A percentile compares a stretch with the other conserved stretches of the same genome.
Evolutionary conservation across 2,888 invertebrate species (phyloP).

Genomic region (Pardosa pseudoannulata): DNA sequence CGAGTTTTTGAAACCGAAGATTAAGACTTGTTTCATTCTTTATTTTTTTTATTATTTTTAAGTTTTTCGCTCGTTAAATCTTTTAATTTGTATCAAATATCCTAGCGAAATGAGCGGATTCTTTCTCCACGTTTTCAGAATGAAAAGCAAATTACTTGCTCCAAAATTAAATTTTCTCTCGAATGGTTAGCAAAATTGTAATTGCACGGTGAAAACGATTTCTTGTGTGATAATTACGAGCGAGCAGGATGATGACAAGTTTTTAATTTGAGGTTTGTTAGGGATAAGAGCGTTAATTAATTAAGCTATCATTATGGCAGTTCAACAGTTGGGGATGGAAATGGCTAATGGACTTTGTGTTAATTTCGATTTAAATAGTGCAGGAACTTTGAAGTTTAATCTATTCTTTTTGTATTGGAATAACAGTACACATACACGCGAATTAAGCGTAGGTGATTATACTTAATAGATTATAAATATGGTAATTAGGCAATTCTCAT

Average conservation of each 20-base stretch:
- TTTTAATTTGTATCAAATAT: slow-evolving; percentile 70
- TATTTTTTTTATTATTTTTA: slow-evolving; percentile 37
- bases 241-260: slow-evolving; percentile 32
- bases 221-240: slow-evolving; percentile 46
- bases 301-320: slow-evolving; percentile 53
- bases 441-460: no score
- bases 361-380: no score
- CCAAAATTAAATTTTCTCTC: slow-evolving; percentile 53
- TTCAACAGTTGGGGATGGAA: slow-evolving; percentile 37
- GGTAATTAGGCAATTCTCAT: no score
- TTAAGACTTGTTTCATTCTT: slow-evolving; percentile 47
- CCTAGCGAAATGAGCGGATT: slow-evolving; percentile 17
- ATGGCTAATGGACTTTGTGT: background rate
- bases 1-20: slow-evolving; percentile 59
- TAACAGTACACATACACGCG: no score
- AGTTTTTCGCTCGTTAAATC: slow-evolving; percentile 62
- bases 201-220: slow-evolving; percentile 42
- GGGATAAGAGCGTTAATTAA: slow-evolving; percentile 63
- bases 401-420: no score
- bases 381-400: no score
- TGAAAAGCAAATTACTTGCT: slow-evolving; percentile 67
- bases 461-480: no score
- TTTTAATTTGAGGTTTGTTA: slow-evolving; percentile 50
- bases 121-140: slow-evolving; percentile 1
- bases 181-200: slow-evolving; percentile 45